Evolutionary conservation across 2,888 invertebrate species (phyloP).

Genomic region (Himalopsyche anomala): DNA sequence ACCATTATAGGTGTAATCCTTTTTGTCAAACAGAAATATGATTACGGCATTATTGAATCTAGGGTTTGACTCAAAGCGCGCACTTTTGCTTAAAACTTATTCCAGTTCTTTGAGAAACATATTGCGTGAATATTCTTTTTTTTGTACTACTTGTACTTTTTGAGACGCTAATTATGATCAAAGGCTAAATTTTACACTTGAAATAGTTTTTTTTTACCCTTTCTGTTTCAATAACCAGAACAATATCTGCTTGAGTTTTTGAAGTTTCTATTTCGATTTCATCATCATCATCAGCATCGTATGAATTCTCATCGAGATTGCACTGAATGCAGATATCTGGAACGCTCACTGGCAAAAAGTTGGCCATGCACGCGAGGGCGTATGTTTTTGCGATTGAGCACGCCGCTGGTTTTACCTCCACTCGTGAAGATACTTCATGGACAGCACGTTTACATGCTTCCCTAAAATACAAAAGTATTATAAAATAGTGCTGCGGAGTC

Average conservation of each 20-base stretch:
- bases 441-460: conserved; percentile 85
- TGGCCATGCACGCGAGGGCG: conserved; percentile 78
- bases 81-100: too few relatives aligned
- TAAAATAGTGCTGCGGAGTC: too few relatives aligned
- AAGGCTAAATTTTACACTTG: too few relatives aligned
- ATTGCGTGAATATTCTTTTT: too few relatives aligned
- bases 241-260: conserved; percentile 86
- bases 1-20: too few relatives aligned
- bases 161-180: too few relatives aligned
- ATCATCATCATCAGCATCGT: conserved; percentile 78
- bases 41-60: too few relatives aligned
- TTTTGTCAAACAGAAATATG: too few relatives aligned
- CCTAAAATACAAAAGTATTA: conserved; percentile 72
- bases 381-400: conserved; percentile 85
- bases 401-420: conserved; percentile 77
- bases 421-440: conserved; percentile 72
- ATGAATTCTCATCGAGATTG: conserved; percentile 71
- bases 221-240: conserved; percentile 84
- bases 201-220: conserved; percentile 68
- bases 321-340: conserved; percentile 82
- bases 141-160: too few relatives aligned
- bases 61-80: too few relatives aligned
- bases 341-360: conserved; percentile 77
- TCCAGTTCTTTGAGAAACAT: too few relatives aligned
- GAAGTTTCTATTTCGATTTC: conserved; percentile 81